Conservation (phyloP, 1,140 invertebrate species). For the Carcinoscorpius rotundicauda region DNA sequence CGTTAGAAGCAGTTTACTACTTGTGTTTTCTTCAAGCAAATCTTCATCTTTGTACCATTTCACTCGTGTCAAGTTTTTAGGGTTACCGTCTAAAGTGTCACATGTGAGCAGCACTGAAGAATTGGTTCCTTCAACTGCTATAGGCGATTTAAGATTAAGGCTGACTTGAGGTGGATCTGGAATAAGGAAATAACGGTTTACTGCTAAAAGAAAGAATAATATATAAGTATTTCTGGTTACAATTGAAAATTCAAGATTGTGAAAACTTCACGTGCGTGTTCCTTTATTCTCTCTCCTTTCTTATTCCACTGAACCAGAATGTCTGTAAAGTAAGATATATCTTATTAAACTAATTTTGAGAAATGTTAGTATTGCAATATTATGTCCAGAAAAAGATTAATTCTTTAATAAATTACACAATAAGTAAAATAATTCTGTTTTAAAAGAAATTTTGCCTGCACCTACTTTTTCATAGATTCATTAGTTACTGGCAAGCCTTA, state of each 20-base stretch:
- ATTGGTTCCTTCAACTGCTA: slow-evolving; percentile 19
- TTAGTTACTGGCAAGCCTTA: too few relatives aligned
- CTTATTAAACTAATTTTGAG: background rate
- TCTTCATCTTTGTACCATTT: slow-evolving; percentile 24
- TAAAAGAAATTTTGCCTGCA: background rate
- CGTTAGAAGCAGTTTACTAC: slow-evolving; percentile 1
- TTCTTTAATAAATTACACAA: too few relatives aligned
- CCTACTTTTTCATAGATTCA: too few relatives aligned
- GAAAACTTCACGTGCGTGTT: background rate
- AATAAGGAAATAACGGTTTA: slow-evolving; percentile 6
- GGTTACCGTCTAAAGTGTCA: slow-evolving; percentile 23
- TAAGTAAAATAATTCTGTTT: too few relatives aligned
- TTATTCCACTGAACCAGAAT: background rate
- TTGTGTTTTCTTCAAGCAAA: slow-evolving; percentile 11
- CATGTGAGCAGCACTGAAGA: slow-evolving; percentile 20
- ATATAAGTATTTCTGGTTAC: background rate
- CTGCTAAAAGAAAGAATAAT: background rate
- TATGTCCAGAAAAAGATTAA: background rate
- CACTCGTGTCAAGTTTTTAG: slow-evolving; percentile 20
- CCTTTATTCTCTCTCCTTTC: background rate
- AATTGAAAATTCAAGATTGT: slow-evolving; percentile 3
- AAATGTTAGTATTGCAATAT: background rate
- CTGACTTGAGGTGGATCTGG: slow-evolving; percentile 24
- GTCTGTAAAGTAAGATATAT: background rate
- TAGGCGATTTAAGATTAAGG: slow-evolving; percentile 17